These are phyloP conservation scores for Chromobotia macracanthus DNA, from an alignment of 2,797 vertebrate genomes.

Conservation along the genomic window DNA sequence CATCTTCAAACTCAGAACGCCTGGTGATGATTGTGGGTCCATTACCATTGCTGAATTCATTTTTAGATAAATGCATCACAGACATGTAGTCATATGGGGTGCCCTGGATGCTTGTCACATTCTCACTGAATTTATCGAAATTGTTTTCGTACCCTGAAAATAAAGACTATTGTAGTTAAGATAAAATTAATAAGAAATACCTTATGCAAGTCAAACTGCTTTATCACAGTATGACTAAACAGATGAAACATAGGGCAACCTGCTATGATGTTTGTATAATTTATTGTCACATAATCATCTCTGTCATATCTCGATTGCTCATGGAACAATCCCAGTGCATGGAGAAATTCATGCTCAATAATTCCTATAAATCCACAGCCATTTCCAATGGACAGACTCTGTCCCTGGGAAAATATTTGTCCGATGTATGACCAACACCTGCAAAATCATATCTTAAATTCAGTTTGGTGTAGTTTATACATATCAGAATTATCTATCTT, in stretches of 20 bases:
- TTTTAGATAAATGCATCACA: conserved; percentile 81
- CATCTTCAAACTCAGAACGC: conserved; percentile 74
- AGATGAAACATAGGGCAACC: conserved; percentile 62
- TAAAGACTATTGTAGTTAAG: neutral
- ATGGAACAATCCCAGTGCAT: conserved; percentile 85
- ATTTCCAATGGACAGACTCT: conserved; percentile 79
- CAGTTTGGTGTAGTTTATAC: neutral
- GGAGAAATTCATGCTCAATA: conserved; percentile 84
- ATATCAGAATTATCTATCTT: too few relatives aligned
- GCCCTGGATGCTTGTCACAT: conserved; percentile 84
- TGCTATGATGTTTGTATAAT: conserved; percentile 73
- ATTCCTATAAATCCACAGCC: conserved; percentile 75
- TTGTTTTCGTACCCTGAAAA: conserved; percentile 64
- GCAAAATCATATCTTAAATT: conserved; percentile 1
- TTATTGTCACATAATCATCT: conserved; percentile 80
- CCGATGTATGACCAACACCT: conserved; percentile 87
- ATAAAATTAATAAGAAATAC: neutral
- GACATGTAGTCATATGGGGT: conserved; percentile 84
- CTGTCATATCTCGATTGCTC: conserved; percentile 86
- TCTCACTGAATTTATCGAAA: conserved; percentile 71
- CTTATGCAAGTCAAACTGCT: neutral
- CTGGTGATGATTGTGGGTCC: conserved; percentile 81
- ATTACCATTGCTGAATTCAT: conserved; percentile 74
- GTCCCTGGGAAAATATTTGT: conserved; percentile 51
- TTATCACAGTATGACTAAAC: too few relatives aligned